These are phyloP conservation scores for Vombatus ursinus DNA, from an alignment of 2,113 vertebrate genomes.

Conservation along the genomic window DNA sequence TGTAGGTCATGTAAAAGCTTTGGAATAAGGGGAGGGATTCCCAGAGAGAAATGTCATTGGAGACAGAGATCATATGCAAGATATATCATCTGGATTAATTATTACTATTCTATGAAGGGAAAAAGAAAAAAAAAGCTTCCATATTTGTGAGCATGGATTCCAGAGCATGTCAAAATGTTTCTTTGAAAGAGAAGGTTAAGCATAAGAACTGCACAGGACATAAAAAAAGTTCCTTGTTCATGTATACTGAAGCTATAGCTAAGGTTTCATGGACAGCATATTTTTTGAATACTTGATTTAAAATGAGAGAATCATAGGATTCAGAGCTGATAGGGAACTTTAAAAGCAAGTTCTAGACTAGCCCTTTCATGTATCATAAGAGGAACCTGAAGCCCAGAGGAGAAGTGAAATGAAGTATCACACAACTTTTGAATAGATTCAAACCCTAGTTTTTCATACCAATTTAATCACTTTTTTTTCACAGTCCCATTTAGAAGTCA, in stretches of 20 bases:
- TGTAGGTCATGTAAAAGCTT: constrained; percentile 91
- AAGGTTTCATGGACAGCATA: not conserved
- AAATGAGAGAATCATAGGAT: not conserved
- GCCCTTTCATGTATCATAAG: not conserved
- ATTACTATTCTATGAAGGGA: not conserved
- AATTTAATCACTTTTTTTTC: not conserved
- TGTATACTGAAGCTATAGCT: not conserved
- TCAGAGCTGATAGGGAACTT: not conserved
- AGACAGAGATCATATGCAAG: constrained; percentile 72
- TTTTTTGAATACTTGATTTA: not conserved
- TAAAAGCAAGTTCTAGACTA: not conserved
- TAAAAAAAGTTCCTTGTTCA: not conserved
- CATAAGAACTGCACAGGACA: not conserved
- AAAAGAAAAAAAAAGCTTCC: constrained; percentile 9
- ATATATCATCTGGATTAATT: constrained; percentile 51
- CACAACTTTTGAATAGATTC: not conserved
- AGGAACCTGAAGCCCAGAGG: not conserved
- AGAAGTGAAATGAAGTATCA: not conserved
- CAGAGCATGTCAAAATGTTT: not conserved
- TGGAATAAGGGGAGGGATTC: constrained; percentile 85
- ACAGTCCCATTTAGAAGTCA: not conserved
- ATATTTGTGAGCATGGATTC: constrained; percentile 9
- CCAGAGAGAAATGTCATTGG: constrained; percentile 82
- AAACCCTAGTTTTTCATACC: not conserved
- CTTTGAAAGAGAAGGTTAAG: not conserved